Conservation (phyloP, 1,140 invertebrate species). For the Drosophila pseudoobscura region DNA sequence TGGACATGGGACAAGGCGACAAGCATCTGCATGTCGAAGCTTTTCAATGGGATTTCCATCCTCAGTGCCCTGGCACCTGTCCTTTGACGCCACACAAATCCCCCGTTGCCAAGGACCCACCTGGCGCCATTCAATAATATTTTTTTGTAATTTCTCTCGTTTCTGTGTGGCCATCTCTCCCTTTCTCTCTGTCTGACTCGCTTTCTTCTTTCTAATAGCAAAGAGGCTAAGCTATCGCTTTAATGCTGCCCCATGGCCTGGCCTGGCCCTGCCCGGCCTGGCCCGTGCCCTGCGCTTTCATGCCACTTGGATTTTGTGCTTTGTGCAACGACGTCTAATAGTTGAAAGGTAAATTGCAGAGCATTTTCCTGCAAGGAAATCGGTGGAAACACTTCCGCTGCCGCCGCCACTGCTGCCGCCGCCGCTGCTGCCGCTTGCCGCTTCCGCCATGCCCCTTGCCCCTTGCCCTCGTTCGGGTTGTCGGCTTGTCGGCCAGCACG, state of each 20-base stretch:
- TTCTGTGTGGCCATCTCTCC: slow-evolving; percentile 23
- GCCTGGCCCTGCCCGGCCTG: slow-evolving; percentile 30
- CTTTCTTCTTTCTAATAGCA: slow-evolving; percentile 50
- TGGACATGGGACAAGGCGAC: neutral
- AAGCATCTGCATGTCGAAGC: neutral
- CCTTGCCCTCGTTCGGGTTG: slow-evolving; percentile 22
- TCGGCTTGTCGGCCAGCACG: slow-evolving; percentile 56
- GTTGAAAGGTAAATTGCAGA: slow-evolving; percentile 79
- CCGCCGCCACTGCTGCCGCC: slow-evolving; percentile 1
- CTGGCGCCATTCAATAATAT: slow-evolving; percentile 67
- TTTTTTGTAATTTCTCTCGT: slow-evolving; percentile 69
- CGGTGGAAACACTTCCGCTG: slow-evolving; percentile 71
- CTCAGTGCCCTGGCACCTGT: slow-evolving; percentile 14
- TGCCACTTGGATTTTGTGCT: slow-evolving; percentile 79
- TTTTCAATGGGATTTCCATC: slow-evolving; percentile 23
- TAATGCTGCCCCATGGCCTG: slow-evolving; percentile 29
- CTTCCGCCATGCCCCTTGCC: slow-evolving; percentile 48
- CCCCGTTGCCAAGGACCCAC: slow-evolving; percentile 27
- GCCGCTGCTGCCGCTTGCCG: neutral
- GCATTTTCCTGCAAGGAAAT: slow-evolving; percentile 64
- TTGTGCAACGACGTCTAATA: slow-evolving; percentile 78
- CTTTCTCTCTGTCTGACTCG: neutral
- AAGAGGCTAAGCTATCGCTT: slow-evolving; percentile 73
- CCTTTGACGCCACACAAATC: slow-evolving; percentile 65
- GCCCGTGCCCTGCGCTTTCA: slow-evolving; percentile 61